These are phyloP conservation scores for Casuarius casuarius DNA, from an alignment of 2,113 vertebrate genomes.

Conservation along the genomic window DNA sequence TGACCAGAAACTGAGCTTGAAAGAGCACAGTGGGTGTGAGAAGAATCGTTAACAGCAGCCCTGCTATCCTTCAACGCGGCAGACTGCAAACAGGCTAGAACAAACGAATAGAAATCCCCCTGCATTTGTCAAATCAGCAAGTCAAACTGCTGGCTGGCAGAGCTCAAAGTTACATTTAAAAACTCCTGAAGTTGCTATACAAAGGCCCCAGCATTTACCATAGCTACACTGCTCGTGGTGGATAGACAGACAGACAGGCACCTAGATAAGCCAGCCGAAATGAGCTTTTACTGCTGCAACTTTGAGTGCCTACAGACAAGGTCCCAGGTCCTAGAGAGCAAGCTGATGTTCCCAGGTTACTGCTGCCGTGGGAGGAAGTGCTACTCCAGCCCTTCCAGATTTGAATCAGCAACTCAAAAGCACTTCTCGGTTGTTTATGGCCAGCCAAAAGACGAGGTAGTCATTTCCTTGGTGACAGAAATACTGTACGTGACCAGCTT, in stretches of 20 bases:
- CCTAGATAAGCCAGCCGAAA: not conserved
- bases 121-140: not conserved
- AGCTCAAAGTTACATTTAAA: not conserved
- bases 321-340: not conserved
- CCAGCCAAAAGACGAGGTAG: not conserved
- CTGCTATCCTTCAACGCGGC: not conserved
- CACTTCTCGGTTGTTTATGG: not conserved
- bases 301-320: not conserved
- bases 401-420: not conserved
- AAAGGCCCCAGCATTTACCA: not conserved
- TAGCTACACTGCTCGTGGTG: rapidly evolving
- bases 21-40: rapidly evolving
- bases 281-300: not conserved
- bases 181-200: rapidly evolving
- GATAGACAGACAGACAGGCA: not conserved
- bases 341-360: not conserved
- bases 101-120: not conserved
- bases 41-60: not conserved
- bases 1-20: rapidly evolving
- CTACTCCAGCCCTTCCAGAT: not conserved
- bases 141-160: not conserved
- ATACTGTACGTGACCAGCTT: not conserved
- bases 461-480: not conserved
- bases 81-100: not conserved
- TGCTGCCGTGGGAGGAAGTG: not conserved